These are phyloP conservation scores for Pluvialis apricaria DNA, from an alignment of 2,113 vertebrate genomes.

Conservation along the genomic window DNA sequence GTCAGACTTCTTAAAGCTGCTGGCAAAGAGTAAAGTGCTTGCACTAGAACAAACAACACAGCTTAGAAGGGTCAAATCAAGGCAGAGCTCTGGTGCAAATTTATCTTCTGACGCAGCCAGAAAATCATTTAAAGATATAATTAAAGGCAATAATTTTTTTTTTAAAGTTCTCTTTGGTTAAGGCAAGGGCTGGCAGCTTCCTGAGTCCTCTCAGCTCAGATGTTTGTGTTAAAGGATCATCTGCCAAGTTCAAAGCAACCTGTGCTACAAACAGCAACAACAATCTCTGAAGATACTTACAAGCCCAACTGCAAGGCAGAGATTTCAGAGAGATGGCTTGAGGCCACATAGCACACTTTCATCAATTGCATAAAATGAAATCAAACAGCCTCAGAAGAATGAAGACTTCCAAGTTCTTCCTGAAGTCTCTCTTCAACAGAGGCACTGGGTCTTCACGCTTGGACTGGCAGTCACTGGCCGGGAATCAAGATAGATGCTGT, in stretches of 20 bases:
- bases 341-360: not conserved
- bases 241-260: not conserved
- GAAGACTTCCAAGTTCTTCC: not conserved
- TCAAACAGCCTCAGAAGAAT: not conserved
- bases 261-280: not conserved
- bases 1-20: not conserved
- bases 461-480: slow-evolving; percentile 66
- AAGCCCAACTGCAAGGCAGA: not conserved
- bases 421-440: slow-evolving; percentile 69
- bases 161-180: slow-evolving; percentile 36
- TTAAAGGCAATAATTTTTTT: not conserved
- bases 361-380: not conserved
- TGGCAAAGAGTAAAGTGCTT: not conserved
- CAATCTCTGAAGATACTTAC: not conserved
- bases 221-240: not conserved
- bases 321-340: not conserved
- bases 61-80: not conserved
- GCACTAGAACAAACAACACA: not conserved
- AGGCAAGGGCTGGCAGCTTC: not conserved
- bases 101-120: slow-evolving; percentile 1
- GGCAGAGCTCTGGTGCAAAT: not conserved
- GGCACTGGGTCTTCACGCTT: slow-evolving; percentile 69
- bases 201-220: not conserved
- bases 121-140: not conserved
- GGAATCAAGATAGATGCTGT: slow-evolving; percentile 72